Conservation (phyloP, 2,888 invertebrate genomes). For the Pteria penguin region DNA sequence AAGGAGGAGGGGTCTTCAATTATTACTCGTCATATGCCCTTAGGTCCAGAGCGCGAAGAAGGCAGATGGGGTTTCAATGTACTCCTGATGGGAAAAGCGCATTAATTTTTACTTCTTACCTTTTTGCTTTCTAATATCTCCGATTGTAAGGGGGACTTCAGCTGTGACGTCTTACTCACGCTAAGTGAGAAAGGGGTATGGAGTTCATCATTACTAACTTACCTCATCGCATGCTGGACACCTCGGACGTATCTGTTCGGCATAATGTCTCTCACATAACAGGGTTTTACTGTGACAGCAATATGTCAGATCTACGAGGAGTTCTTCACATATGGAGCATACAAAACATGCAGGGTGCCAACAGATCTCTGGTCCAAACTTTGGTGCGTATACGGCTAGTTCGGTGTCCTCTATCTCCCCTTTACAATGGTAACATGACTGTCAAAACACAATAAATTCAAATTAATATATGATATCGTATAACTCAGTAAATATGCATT, state of each 20-base stretch:
- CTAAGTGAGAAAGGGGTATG: too few relatives aligned
- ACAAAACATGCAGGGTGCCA: constrained; percentile 97
- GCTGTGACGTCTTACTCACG: too few relatives aligned
- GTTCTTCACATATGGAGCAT: constrained; percentile 92
- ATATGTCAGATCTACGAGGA: constrained; percentile 97
- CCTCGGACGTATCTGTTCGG: constrained; percentile 95
- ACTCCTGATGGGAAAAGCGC: too few relatives aligned
- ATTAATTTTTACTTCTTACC: too few relatives aligned
- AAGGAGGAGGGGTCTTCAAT: too few relatives aligned
- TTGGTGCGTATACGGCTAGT: constrained; percentile 91
- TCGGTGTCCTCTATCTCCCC: constrained; percentile 89
- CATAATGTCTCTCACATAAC: constrained; percentile 98
- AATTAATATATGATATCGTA: background rate
- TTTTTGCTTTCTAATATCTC: too few relatives aligned
- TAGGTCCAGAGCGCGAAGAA: too few relatives aligned
- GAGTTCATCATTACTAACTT: too few relatives aligned
- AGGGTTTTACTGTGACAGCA: constrained; percentile 91
- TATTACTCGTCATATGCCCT: too few relatives aligned
- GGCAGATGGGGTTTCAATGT: too few relatives aligned
- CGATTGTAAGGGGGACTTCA: too few relatives aligned
- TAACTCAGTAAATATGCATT: background rate
- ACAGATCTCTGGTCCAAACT: constrained; percentile 86
- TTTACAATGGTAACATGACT: constrained; percentile 92
- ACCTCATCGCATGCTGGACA: constrained; percentile 99
- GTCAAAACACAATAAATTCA: constrained; percentile 65